phyloP scores from a whole-genome alignment of 2,797 vertebrate species.

The Scolopax rusticola region DNA sequence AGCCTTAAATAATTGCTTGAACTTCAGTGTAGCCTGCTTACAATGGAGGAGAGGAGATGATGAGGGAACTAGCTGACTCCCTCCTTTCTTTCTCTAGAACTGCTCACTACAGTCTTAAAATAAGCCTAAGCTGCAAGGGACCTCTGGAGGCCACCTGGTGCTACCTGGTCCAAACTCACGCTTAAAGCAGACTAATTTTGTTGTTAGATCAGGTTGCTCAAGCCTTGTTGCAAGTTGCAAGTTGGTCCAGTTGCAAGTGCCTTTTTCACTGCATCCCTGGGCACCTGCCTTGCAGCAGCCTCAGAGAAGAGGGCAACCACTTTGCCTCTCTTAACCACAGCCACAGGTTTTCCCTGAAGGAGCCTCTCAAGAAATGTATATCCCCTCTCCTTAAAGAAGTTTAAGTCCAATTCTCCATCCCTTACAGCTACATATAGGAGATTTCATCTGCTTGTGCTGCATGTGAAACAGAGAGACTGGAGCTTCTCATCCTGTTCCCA shows the following conservation, averaged over 20 bases:
- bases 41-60: not conserved
- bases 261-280: accelerated
- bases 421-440: accelerated
- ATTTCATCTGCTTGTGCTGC: not conserved
- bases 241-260: not conserved
- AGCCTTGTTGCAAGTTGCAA: not conserved
- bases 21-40: not conserved
- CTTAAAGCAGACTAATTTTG: not conserved
- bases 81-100: not conserved
- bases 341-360: not conserved
- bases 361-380: not conserved
- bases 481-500: not conserved
- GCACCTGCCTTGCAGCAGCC: not conserved
- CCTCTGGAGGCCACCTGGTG: not conserved
- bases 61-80: not conserved
- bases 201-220: not conserved
- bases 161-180: not conserved
- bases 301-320: accelerated
- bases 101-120: not conserved
- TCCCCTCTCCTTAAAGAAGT: not conserved
- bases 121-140: not conserved
- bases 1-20: not conserved
- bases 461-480: not conserved
- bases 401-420: not conserved
- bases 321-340: accelerated